Percentiles rank a stretch among this genome's conserved stretches.
Evolutionary conservation across 2,797 vertebrate species (phyloP).

Genomic region (Staurois parvus): DNA sequence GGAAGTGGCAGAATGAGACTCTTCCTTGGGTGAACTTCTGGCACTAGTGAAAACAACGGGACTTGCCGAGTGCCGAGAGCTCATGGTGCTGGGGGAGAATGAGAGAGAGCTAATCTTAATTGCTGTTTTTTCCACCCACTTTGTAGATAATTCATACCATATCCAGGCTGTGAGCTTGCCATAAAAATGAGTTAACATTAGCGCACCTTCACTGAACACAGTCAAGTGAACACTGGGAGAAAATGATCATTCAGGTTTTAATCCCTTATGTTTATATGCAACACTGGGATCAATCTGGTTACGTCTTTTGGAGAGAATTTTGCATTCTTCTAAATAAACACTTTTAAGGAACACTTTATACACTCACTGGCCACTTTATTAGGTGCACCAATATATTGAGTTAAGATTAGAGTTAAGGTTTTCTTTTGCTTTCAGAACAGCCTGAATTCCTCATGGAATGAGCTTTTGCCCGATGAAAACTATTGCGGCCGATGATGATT

Average conservation of each 20-base stretch:
- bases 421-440: no score
- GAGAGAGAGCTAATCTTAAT: constrained; percentile 61
- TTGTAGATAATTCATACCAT: constrained; percentile 42
- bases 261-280: not conserved
- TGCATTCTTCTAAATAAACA: no score
- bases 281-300: not conserved
- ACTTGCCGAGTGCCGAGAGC: constrained; percentile 89
- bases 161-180: constrained; percentile 25
- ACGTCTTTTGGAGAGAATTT: not conserved
- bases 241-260: not conserved
- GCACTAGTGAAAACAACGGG: constrained; percentile 85
- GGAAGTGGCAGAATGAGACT: constrained; percentile 80
- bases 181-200: not conserved
- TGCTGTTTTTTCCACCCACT: not conserved
- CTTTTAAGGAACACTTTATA: no score
- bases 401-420: no score
- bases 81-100: constrained; percentile 82
- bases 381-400: no score
- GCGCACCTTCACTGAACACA: not conserved
- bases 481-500: no score
- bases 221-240: not conserved
- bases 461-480: no score
- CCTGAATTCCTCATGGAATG: no score
- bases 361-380: no score
- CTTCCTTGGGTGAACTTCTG: constrained; percentile 89